These are phyloP conservation scores for Mobula birostris DNA, from an alignment of 2,113 vertebrate species.

Conservation along the genomic window DNA sequence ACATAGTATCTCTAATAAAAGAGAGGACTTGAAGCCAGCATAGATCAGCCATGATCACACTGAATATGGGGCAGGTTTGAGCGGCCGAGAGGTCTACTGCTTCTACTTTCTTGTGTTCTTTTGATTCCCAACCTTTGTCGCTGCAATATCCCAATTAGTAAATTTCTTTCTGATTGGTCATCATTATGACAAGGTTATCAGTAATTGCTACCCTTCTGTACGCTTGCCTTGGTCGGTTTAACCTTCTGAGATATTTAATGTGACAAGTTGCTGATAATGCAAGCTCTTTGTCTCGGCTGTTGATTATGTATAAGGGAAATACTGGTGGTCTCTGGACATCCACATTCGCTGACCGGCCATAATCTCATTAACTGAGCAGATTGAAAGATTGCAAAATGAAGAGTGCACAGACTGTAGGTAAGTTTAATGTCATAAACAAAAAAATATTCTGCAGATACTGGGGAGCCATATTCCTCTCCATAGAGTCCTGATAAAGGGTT, in stretches of 20 bases:
- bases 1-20: no score
- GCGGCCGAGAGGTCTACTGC: no score
- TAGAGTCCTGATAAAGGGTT: no score
- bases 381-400: neutral
- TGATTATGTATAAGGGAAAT: neutral
- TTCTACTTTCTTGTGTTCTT: no score
- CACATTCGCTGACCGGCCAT: neutral
- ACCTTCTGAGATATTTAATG: neutral
- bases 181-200: neutral
- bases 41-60: no score
- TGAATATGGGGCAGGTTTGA: no score
- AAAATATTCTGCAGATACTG: no score
- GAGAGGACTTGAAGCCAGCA: no score
- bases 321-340: neutral
- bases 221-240: neutral
- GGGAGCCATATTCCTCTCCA: no score
- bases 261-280: neutral
- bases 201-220: no score
- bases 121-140: neutral
- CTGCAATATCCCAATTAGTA: neutral
- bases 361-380: neutral
- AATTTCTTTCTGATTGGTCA: neutral
- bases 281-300: no score
- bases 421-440: neutral
- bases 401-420: neutral